Percentiles rank a stretch among this genome's conserved stretches.
Conservation (phyloP, 1,140 invertebrate species). For the Tetragonula clypearis region DNA sequence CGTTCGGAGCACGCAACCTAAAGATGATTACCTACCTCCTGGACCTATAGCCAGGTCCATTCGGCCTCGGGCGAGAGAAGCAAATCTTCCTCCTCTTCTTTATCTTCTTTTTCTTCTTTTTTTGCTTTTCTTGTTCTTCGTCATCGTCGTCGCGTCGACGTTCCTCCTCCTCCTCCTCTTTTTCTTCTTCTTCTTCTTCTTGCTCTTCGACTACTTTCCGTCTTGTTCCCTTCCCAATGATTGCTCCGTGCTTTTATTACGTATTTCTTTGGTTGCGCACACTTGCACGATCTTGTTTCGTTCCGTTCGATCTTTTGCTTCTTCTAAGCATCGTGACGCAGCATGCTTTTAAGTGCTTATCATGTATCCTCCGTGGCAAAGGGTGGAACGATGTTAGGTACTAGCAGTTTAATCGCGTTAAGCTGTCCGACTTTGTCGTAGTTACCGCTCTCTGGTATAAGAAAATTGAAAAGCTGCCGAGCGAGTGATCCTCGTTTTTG, state of each 20-base stretch:
- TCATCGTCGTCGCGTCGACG: neutral
- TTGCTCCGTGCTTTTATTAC: slow-evolving; percentile 56
- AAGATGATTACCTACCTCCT: slow-evolving; percentile 78
- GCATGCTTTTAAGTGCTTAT: slow-evolving; percentile 29
- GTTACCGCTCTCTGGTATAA: neutral
- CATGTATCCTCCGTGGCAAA: neutral
- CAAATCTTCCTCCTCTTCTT: slow-evolving; percentile 42
- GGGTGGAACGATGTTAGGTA: neutral
- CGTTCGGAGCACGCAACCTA: slow-evolving; percentile 78
- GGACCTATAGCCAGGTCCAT: slow-evolving; percentile 61
- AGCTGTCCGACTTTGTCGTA: neutral
- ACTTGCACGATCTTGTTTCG: neutral
- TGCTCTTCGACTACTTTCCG: neutral
- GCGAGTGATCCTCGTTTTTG: neutral
- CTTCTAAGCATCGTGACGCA: slow-evolving; percentile 34
- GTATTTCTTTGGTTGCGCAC: neutral
- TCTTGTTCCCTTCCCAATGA: slow-evolving; percentile 13
- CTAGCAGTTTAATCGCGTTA: slow-evolving; percentile 29
- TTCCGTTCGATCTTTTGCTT: slow-evolving; percentile 21
- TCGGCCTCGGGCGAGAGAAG: slow-evolving; percentile 60
- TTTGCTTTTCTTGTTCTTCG: neutral
- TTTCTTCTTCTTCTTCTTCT: slow-evolving; percentile 21
- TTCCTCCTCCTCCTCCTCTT: slow-evolving; percentile 24
- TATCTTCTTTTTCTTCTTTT: slow-evolving; percentile 37
- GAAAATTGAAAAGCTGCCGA: slow-evolving; percentile 1